Percentiles rank a stretch among this genome's conserved stretches.
Evolutionary conservation across 2,797 vertebrate genomes (phyloP).

Genomic region (Cheracebus regulus): DNA sequence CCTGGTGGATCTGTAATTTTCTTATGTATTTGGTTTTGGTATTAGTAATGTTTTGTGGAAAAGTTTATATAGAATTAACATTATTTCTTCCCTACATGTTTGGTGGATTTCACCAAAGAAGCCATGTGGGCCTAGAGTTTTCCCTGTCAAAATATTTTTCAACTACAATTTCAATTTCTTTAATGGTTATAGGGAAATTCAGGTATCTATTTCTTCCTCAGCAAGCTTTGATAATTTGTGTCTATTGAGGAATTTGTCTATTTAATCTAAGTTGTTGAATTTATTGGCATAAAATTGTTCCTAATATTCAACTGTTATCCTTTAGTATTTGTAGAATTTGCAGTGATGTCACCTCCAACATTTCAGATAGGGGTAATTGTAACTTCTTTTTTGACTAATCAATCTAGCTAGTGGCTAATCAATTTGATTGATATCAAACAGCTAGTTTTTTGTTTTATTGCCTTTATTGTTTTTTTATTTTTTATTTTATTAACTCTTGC

Average conservation of each 20-base stretch:
- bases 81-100: background rate
- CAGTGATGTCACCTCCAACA: background rate
- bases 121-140: background rate
- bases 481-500: background rate
- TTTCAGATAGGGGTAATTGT: background rate
- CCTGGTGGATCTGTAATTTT: background rate
- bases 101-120: background rate
- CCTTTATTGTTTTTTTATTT: background rate
- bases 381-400: background rate
- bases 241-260: background rate
- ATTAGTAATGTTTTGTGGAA: background rate
- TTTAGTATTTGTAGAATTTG: background rate
- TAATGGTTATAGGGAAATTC: background rate
- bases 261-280: slow-evolving; percentile 13
- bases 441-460: background rate
- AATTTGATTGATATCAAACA: background rate
- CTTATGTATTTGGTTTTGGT: background rate
- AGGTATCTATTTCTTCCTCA: background rate
- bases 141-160: background rate
- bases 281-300: background rate
- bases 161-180: background rate
- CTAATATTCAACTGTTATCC: background rate
- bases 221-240: background rate
- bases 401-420: background rate
- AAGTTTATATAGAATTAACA: background rate